Percentiles rank a stretch among this genome's conserved stretches.
phyloP scores from a whole-genome alignment of 64 coral and sea anemone species.

The Hydrozoanthus tunicans region DNA sequence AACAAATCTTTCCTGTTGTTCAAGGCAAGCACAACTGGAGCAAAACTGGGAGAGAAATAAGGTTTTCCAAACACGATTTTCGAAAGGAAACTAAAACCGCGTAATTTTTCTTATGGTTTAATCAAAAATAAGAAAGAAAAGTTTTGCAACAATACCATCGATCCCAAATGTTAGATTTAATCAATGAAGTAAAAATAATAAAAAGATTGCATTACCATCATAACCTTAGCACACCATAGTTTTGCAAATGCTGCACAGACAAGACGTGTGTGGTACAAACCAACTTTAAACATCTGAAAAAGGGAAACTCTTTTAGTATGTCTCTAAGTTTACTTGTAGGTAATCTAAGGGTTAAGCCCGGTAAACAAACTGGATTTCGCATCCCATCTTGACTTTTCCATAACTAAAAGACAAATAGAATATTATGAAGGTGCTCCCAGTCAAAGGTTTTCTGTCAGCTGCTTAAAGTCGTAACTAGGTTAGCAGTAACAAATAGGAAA shows the following conservation, averaged over 20 bases:
- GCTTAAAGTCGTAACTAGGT: no score
- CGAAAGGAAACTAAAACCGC: not conserved
- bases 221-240: conserved; percentile 35
- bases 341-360: no score
- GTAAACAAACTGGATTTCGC: no score
- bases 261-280: conserved; percentile 43
- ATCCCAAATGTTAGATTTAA: no score
- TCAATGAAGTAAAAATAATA: not conserved
- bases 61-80: not conserved
- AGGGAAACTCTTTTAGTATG: not conserved
- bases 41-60: no score
- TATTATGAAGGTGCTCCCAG: no score
- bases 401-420: no score
- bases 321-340: not conserved
- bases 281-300: conserved; percentile 46
- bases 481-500: no score
- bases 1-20: not conserved
- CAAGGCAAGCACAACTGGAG: not conserved
- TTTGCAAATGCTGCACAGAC: conserved; percentile 48
- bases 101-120: not conserved
- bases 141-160: no score
- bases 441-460: no score
- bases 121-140: not conserved
- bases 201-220: conserved; percentile 20
- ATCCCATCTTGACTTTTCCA: no score